Conservation (phyloP, 1,140 invertebrate species). For the Scaptomyza graminum region DNA sequence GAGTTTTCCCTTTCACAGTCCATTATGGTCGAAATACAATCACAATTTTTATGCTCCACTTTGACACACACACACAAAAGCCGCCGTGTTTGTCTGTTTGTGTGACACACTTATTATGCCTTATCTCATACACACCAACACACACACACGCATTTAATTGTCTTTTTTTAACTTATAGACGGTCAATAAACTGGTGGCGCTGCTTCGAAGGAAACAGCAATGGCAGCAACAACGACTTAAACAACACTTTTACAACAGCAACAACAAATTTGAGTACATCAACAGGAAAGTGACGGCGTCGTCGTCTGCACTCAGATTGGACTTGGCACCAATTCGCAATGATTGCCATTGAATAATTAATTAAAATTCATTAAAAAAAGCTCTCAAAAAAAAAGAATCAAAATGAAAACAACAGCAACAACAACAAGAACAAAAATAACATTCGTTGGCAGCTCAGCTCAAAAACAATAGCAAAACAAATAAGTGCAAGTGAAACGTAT, state of each 20-base stretch:
- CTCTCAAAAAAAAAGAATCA: not conserved
- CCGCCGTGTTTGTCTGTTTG: slow-evolving; percentile 37
- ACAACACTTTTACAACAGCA: slow-evolving; percentile 5
- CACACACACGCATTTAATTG: slow-evolving; percentile 20
- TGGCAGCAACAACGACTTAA: slow-evolving; percentile 1
- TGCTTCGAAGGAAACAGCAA: slow-evolving; percentile 45
- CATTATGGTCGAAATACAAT: slow-evolving; percentile 37
- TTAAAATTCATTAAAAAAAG: slow-evolving; percentile 16
- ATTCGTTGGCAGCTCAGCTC: not conserved
- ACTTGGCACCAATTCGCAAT: slow-evolving; percentile 28
- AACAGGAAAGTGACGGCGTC: slow-evolving; percentile 23
- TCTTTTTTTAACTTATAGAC: slow-evolving; percentile 37
- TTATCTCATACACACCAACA: slow-evolving; percentile 40
- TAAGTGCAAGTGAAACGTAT: slow-evolving; percentile 48
- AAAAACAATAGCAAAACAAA: slow-evolving; percentile 32
- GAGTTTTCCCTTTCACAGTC: slow-evolving; percentile 35
- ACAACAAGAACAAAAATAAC: not conserved
- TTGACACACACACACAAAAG: slow-evolving; percentile 54
- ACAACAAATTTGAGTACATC: slow-evolving; percentile 3
- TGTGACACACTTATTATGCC: slow-evolving; percentile 59
- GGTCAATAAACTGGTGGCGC: slow-evolving; percentile 54
- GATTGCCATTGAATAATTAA: slow-evolving; percentile 44
- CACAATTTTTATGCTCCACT: slow-evolving; percentile 49
- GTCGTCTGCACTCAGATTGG: slow-evolving; percentile 4
- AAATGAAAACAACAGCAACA: slow-evolving; percentile 1